Conservation (phyloP, 2,888 invertebrate genomes). For the Xanthorhoe designata region DNA sequence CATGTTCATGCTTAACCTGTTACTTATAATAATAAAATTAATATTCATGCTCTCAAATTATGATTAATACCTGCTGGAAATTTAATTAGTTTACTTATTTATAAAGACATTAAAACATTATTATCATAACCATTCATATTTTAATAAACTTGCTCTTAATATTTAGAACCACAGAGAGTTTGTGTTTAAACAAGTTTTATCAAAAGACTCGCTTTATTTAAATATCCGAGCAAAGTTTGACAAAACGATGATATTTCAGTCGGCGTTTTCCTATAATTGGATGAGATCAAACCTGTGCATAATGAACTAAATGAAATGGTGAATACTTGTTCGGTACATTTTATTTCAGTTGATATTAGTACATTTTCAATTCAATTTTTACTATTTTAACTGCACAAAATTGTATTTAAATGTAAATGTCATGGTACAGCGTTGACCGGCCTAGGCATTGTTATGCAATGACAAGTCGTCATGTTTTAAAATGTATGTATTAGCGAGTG, state of each 20-base stretch:
- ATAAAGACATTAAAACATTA: conserved; percentile 11
- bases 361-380: background rate
- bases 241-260: conserved; percentile 30
- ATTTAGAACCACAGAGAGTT: conserved; percentile 26
- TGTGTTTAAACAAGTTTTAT: conserved; percentile 26
- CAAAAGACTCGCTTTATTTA: conserved; percentile 30
- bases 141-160: conserved; percentile 15
- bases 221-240: conserved; percentile 34
- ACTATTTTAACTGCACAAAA: background rate
- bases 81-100: background rate
- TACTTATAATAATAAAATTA: too few relatives aligned
- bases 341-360: background rate
- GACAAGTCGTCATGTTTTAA: background rate
- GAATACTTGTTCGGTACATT: conserved; percentile 9
- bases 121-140: conserved; percentile 22
- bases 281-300: conserved; percentile 33
- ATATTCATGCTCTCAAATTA: too few relatives aligned
- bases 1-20: too few relatives aligned
- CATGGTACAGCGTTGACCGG: background rate
- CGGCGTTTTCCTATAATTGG: conserved; percentile 27
- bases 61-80: background rate
- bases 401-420: background rate
- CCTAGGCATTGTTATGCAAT: too few relatives aligned
- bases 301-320: conserved; percentile 13
- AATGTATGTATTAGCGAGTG: background rate